A percentile compares a stretch with the other conserved stretches of the same genome.
Conservation (phyloP, 2,888 invertebrate species). For the Phlogophora meticulosa region DNA sequence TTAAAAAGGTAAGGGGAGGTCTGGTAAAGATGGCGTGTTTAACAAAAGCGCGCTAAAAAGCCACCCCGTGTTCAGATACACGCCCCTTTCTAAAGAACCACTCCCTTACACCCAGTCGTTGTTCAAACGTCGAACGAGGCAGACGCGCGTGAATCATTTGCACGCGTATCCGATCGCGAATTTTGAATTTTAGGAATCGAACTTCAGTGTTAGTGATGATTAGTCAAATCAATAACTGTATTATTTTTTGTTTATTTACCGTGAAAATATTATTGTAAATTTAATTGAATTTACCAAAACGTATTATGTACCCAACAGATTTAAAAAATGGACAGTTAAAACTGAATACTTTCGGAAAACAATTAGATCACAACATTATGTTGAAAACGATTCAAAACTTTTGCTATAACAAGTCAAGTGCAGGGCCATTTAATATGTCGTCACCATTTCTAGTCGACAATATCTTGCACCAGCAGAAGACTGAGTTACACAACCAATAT, state of each 20-base stretch:
- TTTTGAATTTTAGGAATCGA: constrained; percentile 56
- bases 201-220: constrained; percentile 56
- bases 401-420: constrained; percentile 83
- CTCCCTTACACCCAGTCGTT: constrained; percentile 84
- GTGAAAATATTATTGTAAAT: constrained; percentile 43
- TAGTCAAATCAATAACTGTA: constrained; percentile 39
- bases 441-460: constrained; percentile 92
- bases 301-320: constrained; percentile 88
- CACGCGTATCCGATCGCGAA: constrained; percentile 51
- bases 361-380: constrained; percentile 87
- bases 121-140: constrained; percentile 66
- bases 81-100: constrained; percentile 85
- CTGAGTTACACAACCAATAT: constrained; percentile 88
- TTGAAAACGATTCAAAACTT: constrained; percentile 88
- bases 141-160: constrained; percentile 65
- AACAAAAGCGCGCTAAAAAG: constrained; percentile 87
- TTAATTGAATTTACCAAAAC: constrained; percentile 67
- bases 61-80: constrained; percentile 79
- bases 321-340: constrained; percentile 86
- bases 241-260: constrained; percentile 48
- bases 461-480: constrained; percentile 91
- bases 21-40: constrained; percentile 70
- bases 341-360: constrained; percentile 82
- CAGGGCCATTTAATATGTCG: constrained; percentile 87
- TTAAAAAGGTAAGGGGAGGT: constrained; percentile 67